Evolutionary conservation across 2,888 invertebrate genomes (phyloP), one percentile per base, ranked within the genome.

Genomic region (Cantharis lateralis): DNA sequence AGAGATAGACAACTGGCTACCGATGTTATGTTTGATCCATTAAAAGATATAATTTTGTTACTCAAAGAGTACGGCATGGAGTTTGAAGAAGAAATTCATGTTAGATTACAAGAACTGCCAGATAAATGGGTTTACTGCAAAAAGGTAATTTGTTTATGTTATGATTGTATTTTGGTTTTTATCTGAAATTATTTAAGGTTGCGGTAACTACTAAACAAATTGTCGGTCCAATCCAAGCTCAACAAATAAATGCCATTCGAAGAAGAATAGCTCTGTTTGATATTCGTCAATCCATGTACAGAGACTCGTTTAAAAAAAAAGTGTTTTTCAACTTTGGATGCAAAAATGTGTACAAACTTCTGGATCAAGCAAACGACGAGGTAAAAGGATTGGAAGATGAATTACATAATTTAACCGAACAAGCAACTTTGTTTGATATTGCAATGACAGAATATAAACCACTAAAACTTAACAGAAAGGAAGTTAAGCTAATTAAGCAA

Each of bases 1-100:
- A 92, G 94, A 82, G 97, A 98, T 79, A 91, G 93, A 15, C 94
- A 94, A 81, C 89, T 91, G 62, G 90, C 92, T 28, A 97, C 97
- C 1, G 97, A 97, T 82, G 91, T 91, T 62, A 96, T 97, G 95
- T 98, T 98, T 86, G 96, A 95, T 28, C 97, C 97, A 0, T 89
- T 98, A 0, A 93, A 94, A 79, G 94, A 95, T 82, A 96, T 95
- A 64, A 96, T 98, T 70, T 94, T 96, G 78, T 90, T 98, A 10
- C 90, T 98, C 10, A 94, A 93, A 84, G 91, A 92, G 0, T 98
- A 97, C 84, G 94, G 95, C n/a, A 95, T 96, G 16, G 95, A 96
- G 82, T 94, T 98, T 87, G 92, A 93, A 0, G 96, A 97, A 81
- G 93, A 94, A 81, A 90, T 93, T 0, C 91, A 94, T 81, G 91